These are phyloP conservation scores for Cantharis rufa DNA, from an alignment of 2,888 invertebrate genomes.

Conservation along the genomic window DNA sequence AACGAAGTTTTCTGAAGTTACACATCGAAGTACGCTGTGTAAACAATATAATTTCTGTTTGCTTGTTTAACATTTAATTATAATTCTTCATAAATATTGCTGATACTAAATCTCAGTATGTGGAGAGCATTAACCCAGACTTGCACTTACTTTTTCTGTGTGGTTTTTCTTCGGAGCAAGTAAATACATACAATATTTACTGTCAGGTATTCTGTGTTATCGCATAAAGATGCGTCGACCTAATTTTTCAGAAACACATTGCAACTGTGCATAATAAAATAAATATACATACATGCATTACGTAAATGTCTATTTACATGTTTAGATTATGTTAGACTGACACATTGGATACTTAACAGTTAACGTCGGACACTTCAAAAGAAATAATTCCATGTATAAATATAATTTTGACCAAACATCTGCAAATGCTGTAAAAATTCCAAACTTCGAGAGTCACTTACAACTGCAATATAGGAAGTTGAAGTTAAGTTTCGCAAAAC, in stretches of 20 bases:
- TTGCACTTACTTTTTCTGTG: neutral
- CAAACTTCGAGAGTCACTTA: conserved; percentile 5
- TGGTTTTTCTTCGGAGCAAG: neutral
- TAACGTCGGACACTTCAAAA: conserved; percentile 15
- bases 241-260: conserved; percentile 9
- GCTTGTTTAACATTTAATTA: neutral
- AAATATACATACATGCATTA: conserved; percentile 11
- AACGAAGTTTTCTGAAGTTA: neutral
- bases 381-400: conserved; percentile 6
- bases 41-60: neutral
- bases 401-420: conserved; percentile 14
- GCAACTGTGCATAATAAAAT: conserved; percentile 10
- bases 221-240: conserved; percentile 14
- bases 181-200: neutral
- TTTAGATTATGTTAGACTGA: conserved; percentile 7
- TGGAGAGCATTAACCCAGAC: conserved; percentile 14
- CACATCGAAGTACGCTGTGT: neutral
- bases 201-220: conserved; percentile 10
- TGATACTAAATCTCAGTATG: neutral
- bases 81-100: neutral
- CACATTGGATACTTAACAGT: neutral
- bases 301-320: conserved; percentile 12
- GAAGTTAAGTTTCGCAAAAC: neutral
- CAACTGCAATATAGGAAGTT: neutral
- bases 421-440: conserved; percentile 4